Evolutionary conservation across 2,113 vertebrate species (phyloP), one percentile per base, ranked within the genome.

Genomic region (Sigmodon hispidus): DNA sequence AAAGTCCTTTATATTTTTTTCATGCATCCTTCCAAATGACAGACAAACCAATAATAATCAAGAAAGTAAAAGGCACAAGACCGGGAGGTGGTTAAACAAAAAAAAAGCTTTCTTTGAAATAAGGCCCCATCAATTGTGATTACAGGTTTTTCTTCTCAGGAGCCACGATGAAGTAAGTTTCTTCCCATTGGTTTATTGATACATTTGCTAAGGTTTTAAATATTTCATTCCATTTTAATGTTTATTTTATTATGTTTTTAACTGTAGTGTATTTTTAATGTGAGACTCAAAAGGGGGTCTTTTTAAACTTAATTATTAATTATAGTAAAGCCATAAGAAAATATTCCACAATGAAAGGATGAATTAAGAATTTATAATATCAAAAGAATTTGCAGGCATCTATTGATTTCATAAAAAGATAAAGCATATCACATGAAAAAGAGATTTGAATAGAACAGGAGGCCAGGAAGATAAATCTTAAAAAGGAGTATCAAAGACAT

Each of bases 221-320:
- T 96, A 96, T 97, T 96, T 96, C 88, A 97, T 97, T 96, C 40
- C 13, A 83, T 90, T 95, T 97, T 94, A 96, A 96, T 97, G 94
- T 96, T 98, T 97, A 96, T 97, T 96, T 97, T 96, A 97, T 97
- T 96, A 95, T 93, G 91, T 94, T 97, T 96, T 97, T 94, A 97
- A 96, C 96, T 95, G 50, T 73, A 89, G 67, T 89, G 50, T 94
- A 95, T 96, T 97, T 97, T 97, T 96, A 96, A 97, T 96, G 94
- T 94, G 55, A 91, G n/a, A 63, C 57, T 91, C 95, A 94, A 93
- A 92, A 92, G 67, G 77, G 22, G 63, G 70, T 96, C 81, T 91
- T 97, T 96, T 98, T 40, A 79, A 96, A 96, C 92, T 95, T 87
- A 97, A 97, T 97, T 95, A 97, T 97, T 97, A 95, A 97, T 93